These are phyloP conservation scores for Megalops atlanticus DNA, from an alignment of 2,113 vertebrate genomes.

Conservation along the genomic window DNA sequence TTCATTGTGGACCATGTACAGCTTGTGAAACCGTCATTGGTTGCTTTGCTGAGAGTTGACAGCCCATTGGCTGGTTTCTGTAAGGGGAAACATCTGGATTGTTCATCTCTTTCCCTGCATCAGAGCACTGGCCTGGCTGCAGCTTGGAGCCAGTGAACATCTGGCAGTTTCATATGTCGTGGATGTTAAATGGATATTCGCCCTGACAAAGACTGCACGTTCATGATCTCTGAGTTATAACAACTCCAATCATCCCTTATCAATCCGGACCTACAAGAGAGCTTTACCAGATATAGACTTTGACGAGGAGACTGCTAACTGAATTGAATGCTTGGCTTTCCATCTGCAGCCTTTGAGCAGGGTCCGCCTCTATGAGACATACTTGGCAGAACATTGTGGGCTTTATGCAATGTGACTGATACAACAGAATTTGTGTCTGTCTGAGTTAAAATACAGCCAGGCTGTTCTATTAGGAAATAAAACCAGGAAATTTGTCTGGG, in stretches of 20 bases:
- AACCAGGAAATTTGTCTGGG: too few relatives aligned
- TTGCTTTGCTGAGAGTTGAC: not conserved
- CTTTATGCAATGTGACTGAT: not conserved
- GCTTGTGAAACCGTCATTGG: not conserved
- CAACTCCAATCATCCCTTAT: not conserved
- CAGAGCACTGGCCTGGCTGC: not conserved
- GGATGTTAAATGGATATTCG: not conserved
- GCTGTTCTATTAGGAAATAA: too few relatives aligned
- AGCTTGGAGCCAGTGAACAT: not conserved
- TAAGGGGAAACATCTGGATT: conserved; percentile 45
- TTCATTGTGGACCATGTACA: not conserved
- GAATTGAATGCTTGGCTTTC: not conserved
- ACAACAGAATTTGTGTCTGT: too few relatives aligned
- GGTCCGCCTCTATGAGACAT: not conserved
- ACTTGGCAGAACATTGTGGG: not conserved
- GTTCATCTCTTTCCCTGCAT: conserved; percentile 26
- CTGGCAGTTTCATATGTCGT: not conserved
- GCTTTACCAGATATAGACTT: not conserved
- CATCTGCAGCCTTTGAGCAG: not conserved
- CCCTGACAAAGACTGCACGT: not conserved
- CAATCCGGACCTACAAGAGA: not conserved
- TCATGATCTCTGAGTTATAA: not conserved
- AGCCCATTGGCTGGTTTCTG: conserved; percentile 28
- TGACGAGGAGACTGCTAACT: not conserved
- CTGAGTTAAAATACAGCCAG: too few relatives aligned